A percentile compares a stretch with the other conserved stretches of the same genome.
Conservation (phyloP, 92 coral and sea anemone genomes). For the Parazoanthus atlanticus region DNA sequence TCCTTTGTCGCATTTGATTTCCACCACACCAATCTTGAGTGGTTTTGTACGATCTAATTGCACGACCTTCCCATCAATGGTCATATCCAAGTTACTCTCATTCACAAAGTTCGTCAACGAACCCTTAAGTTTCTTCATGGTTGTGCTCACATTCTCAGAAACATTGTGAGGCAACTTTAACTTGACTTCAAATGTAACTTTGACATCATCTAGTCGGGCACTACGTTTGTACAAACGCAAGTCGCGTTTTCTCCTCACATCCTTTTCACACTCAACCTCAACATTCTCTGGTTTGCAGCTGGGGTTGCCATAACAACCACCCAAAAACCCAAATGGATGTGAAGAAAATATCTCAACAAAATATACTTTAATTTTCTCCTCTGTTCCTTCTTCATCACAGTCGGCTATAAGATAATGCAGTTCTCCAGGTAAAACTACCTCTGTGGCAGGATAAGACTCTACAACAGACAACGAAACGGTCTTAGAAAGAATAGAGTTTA, state of each 20-base stretch:
- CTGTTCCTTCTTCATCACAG: slow-evolving; percentile 27
- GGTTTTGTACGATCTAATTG: slow-evolving; percentile 32
- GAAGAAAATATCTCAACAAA: slow-evolving; percentile 20
- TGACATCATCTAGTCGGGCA: background rate
- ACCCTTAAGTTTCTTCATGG: slow-evolving; percentile 22
- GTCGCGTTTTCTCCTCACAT: slow-evolving; percentile 28
- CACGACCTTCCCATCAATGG: slow-evolving; percentile 50
- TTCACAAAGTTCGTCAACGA: slow-evolving; percentile 38
- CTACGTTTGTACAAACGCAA: background rate
- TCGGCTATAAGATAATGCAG: slow-evolving; percentile 34
- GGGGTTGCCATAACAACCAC: slow-evolving; percentile 9
- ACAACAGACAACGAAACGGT: background rate
- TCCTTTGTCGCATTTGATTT: slow-evolving; percentile 50
- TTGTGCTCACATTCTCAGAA: slow-evolving; percentile 44
- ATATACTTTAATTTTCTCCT: slow-evolving; percentile 23
- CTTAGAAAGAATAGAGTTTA: no score
- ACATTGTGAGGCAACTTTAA: slow-evolving; percentile 30
- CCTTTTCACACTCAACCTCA: slow-evolving; percentile 46
- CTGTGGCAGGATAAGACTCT: background rate
- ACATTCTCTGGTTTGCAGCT: slow-evolving; percentile 49
- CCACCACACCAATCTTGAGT: slow-evolving; percentile 18
- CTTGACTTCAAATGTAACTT: slow-evolving; percentile 22
- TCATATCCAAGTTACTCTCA: slow-evolving; percentile 43
- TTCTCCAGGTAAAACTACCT: slow-evolving; percentile 17
- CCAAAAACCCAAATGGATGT: slow-evolving; percentile 14